Evolutionary conservation across 2,797 vertebrate species (phyloP).

Genomic region (Chanos chanos): DNA sequence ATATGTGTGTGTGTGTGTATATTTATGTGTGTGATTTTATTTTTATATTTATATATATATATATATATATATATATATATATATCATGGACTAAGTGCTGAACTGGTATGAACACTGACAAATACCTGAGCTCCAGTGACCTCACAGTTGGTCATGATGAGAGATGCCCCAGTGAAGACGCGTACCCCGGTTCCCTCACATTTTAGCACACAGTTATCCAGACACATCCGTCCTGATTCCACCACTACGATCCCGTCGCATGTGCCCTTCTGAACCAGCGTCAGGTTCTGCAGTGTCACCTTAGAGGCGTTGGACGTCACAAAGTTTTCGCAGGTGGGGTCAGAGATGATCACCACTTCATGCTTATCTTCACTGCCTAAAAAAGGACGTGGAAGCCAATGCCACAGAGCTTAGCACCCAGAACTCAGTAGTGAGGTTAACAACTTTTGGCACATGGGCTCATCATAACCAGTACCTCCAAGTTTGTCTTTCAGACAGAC

Average conservation of each 20-base stretch:
- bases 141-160: constrained; percentile 54
- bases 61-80: no score
- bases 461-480: no score
- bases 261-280: constrained; percentile 63
- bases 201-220: constrained; percentile 63
- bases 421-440: constrained; percentile 1
- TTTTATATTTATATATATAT: no score
- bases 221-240: constrained; percentile 64
- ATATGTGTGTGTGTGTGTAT: no score
- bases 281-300: constrained; percentile 56
- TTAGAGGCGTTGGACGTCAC: constrained; percentile 56
- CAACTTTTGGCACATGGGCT: no score
- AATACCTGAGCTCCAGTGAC: constrained; percentile 63
- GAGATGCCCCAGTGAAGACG: constrained; percentile 60
- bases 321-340: constrained; percentile 54
- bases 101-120: no score
- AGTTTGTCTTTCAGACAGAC: no score
- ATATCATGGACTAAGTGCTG: no score
- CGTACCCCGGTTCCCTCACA: constrained; percentile 66
- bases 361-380: constrained; percentile 59
- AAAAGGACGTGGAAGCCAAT: no score
- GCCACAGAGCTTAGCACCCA: not conserved
- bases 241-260: constrained; percentile 66
- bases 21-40: no score
- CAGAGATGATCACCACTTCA: constrained; percentile 52